A percentile compares a stretch with the other conserved stretches of the same genome.
These are phyloP conservation scores for Xenops minutus DNA, from an alignment of 2,797 vertebrate genomes.

Conservation along the genomic window DNA sequence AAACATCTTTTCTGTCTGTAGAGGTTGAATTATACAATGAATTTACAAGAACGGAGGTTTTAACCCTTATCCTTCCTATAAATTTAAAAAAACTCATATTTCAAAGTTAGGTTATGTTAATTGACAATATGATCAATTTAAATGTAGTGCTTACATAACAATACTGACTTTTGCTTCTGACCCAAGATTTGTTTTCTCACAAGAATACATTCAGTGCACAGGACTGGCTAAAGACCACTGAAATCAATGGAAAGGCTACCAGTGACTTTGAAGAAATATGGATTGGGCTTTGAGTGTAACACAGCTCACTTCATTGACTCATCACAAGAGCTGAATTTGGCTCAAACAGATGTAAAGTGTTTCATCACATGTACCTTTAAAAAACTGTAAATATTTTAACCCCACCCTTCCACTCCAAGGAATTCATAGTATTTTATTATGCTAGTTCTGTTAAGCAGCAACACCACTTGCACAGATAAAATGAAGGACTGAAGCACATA, in stretches of 20 bases:
- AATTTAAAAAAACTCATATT: background rate
- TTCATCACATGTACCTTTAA: background rate
- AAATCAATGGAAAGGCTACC: constrained; percentile 59
- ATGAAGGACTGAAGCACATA: constrained; percentile 7
- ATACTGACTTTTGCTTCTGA: background rate
- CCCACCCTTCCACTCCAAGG: background rate
- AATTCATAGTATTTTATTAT: background rate
- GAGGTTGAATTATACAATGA: background rate
- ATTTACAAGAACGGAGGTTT: background rate
- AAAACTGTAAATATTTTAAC: background rate
- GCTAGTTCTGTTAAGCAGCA: background rate
- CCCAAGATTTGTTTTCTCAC: constrained; percentile 8
- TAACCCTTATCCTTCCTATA: background rate
- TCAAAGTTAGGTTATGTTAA: constrained; percentile 3
- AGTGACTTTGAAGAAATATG: background rate
- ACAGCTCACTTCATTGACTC: background rate
- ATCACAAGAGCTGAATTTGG: constrained; percentile 18
- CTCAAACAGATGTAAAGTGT: constrained; percentile 11
- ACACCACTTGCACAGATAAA: background rate
- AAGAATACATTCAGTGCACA: background rate
- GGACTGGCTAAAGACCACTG: constrained; percentile 46
- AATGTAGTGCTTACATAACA: background rate
- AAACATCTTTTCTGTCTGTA: background rate
- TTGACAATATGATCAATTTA: background rate
- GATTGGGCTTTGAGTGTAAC: background rate